Evolutionary conservation across 2,797 vertebrate species (phyloP), one percentile per base, ranked within the genome.

Genomic region (Sebastes cheni): DNA sequence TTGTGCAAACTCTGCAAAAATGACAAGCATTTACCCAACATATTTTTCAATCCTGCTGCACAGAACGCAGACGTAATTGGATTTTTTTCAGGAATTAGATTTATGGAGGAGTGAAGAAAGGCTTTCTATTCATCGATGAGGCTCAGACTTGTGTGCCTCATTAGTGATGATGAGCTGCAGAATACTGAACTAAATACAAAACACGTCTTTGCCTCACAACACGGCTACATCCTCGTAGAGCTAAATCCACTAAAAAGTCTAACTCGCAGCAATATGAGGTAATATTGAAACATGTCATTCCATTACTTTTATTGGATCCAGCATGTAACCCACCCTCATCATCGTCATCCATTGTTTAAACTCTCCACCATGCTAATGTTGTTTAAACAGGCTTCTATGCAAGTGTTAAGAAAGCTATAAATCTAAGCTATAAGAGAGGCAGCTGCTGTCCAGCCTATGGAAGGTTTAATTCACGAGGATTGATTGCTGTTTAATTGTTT

Each of bases 401-500:
- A 81, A 29, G 67, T 22, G 54, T 68, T 46, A 18, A 60, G 58
- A 82, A 81, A 85, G 83, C 77, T 86, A 82, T 84, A 77, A 89
- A 84, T 84, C 46, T 60, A 12, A 69, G 20, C 55, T 59, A 27
- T 52, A 7, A 67, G 36, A 25, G 50, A 62, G 27, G 74, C 58
- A 52, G 85, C 81, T 79, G 81, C 62, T 11, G 39, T 75, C 76
- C 87, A 76, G 71, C 79, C 39, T 42, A 76, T 68, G 67, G 34
- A 42, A 42, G 75, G 52, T 79, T 82, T 89, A 72, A 89, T 72
- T 88, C 75, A 71, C 67, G 42, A 82, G 16, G 77, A 84, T 14
- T 80, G 82, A 94, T 92, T 68, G 73, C 71, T n/a, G 82, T 88
- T 89, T 93, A 86, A 94, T 93, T 54, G 84, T 81, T 83, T 22